phyloP scores from a whole-genome alignment of 2,797 vertebrate genomes.

The Bufotes viridis region DNA sequence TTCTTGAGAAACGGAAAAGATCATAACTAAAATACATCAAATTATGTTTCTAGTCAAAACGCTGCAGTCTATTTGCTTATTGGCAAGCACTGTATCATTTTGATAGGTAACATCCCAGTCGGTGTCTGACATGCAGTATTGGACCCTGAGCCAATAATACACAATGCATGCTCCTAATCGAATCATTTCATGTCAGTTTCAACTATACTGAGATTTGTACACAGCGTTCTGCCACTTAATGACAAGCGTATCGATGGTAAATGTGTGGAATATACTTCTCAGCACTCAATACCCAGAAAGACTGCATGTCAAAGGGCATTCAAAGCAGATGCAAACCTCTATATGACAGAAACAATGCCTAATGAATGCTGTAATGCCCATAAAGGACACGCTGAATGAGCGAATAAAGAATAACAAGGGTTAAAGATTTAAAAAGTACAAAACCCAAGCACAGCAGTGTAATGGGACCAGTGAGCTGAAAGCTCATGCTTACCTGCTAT shows the following conservation, averaged over 20 bases:
- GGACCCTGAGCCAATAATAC: background rate
- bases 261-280: background rate
- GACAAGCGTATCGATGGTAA: background rate
- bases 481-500: slow-evolving; percentile 85
- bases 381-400: background rate
- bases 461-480: background rate
- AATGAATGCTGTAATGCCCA: background rate
- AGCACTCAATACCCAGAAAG: background rate
- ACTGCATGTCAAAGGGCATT: background rate
- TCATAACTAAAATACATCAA: background rate
- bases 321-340: background rate
- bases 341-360: background rate
- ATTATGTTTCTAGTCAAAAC: background rate
- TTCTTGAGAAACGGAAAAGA: background rate
- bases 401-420: background rate
- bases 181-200: background rate
- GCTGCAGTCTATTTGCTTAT: background rate
- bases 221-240: background rate
- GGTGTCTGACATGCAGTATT: background rate
- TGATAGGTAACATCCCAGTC: background rate
- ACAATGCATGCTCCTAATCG: background rate
- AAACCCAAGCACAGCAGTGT: background rate
- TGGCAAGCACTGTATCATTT: background rate
- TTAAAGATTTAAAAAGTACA: background rate
- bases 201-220: background rate